Conservation (phyloP, 1,140 invertebrate species). For the Macrobrachium rosenbergii region DNA sequence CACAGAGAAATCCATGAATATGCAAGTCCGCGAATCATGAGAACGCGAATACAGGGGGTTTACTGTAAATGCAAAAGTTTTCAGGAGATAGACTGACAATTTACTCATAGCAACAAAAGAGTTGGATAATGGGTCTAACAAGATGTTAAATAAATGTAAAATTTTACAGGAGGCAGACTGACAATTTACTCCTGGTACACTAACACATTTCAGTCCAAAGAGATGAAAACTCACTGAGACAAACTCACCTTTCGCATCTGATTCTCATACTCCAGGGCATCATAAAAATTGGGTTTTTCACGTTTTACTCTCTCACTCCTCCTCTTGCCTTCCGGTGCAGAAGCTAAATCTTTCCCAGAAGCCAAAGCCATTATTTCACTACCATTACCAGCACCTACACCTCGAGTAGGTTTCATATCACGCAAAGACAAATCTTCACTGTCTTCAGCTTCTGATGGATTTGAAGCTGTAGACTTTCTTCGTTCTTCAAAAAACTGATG, state of each 20-base stretch:
- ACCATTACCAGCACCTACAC: constrained; percentile 64
- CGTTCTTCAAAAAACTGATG: constrained; percentile 82
- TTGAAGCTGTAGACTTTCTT: constrained; percentile 71
- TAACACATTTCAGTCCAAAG: too few species aligned
- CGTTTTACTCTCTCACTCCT: constrained; percentile 82
- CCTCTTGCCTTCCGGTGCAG: constrained; percentile 72
- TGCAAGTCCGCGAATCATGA: too few species aligned
- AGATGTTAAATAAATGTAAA: background rate
- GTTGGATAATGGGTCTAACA: too few species aligned
- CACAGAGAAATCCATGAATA: too few species aligned
- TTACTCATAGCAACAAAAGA: too few species aligned
- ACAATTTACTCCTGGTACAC: too few species aligned
- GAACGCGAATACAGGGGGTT: too few species aligned
- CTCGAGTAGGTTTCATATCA: constrained; percentile 40
- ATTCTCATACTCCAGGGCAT: constrained; percentile 83
- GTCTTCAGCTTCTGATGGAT: constrained; percentile 61
- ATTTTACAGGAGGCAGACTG: background rate
- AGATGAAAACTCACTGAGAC: background rate
- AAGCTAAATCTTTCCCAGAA: constrained; percentile 53
- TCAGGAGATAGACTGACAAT: too few species aligned
- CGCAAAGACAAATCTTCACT: constrained; percentile 30
- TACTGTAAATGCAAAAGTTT: too few species aligned
- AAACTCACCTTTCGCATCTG: constrained; percentile 75
- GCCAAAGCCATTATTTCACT: constrained; percentile 69
- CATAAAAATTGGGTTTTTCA: constrained; percentile 86